phyloP scores from a whole-genome alignment of 2,113 vertebrate species.

The Pelodiscus sinensis region DNA sequence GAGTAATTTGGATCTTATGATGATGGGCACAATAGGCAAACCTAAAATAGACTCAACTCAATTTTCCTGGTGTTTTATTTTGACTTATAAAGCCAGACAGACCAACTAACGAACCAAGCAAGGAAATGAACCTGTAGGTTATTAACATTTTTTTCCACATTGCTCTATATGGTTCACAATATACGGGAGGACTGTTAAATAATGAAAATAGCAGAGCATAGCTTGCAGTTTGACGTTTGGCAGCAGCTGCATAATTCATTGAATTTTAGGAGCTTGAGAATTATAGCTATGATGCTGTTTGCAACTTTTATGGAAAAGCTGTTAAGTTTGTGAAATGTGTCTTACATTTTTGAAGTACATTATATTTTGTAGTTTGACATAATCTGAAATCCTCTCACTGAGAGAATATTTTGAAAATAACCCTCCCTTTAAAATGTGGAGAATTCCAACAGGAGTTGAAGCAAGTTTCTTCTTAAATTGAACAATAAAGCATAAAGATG shows the following conservation, averaged over 20 bases:
- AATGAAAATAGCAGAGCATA: conserved; percentile 73
- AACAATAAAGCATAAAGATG: conserved; percentile 55
- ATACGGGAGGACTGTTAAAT: conserved; percentile 58
- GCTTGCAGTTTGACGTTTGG: not conserved
- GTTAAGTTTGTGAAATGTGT: conserved; percentile 60
- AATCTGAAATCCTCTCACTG: conserved; percentile 27
- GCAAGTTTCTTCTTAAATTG: conserved; percentile 26
- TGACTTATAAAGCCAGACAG: not conserved
- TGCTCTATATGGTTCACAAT: conserved; percentile 34
- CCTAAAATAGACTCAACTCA: not conserved
- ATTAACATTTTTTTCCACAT: not conserved
- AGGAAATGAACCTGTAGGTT: conserved; percentile 17
- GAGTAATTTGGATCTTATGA: not conserved
- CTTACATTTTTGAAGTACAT: conserved; percentile 58
- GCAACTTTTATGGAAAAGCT: conserved; percentile 61
- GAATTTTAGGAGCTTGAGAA: conserved; percentile 46
- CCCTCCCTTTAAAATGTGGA: not conserved
- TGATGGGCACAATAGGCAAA: not conserved
- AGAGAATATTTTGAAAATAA: conserved; percentile 40
- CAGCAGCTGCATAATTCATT: conserved; percentile 52
- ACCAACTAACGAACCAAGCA: not conserved
- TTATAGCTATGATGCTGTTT: conserved; percentile 47
- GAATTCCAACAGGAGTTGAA: not conserved
- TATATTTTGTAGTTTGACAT: conserved; percentile 61
- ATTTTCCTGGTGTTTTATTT: conserved; percentile 3